A percentile compares a stretch with the other conserved stretches of the same genome.
phyloP scores from a whole-genome alignment of 2,888 invertebrate species.

The Strigamia crassipes region DNA sequence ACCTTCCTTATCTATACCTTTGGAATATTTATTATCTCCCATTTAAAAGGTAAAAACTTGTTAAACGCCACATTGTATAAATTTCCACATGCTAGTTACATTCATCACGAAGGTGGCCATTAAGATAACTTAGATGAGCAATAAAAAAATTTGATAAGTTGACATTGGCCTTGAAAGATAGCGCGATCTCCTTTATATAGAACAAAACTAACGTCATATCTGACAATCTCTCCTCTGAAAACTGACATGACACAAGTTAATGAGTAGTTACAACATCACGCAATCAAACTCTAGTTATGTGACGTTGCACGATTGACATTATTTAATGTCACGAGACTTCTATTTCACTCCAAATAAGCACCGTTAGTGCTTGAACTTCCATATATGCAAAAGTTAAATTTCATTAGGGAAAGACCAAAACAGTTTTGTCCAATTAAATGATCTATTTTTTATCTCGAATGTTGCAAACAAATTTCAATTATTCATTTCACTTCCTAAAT shows the following conservation, averaged over 20 bases:
- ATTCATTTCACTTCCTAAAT: background rate
- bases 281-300: background rate
- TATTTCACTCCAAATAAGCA: background rate
- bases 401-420: no score
- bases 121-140: background rate
- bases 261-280: slow-evolving; percentile 2
- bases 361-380: no score
- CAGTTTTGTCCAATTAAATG: no score
- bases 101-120: no score
- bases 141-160: background rate
- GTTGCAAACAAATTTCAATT: background rate
- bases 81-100: no score
- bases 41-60: no score
- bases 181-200: background rate
- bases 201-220: background rate
- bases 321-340: background rate
- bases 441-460: background rate
- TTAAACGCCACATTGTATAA: no score
- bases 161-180: background rate
- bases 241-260: background rate
- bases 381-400: no score
- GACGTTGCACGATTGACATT: background rate
- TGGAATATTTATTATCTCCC: background rate
- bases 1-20: background rate
- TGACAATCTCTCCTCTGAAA: background rate